Conservation (phyloP, 2,888 invertebrate genomes). For the Limenitis camilla region DNA sequence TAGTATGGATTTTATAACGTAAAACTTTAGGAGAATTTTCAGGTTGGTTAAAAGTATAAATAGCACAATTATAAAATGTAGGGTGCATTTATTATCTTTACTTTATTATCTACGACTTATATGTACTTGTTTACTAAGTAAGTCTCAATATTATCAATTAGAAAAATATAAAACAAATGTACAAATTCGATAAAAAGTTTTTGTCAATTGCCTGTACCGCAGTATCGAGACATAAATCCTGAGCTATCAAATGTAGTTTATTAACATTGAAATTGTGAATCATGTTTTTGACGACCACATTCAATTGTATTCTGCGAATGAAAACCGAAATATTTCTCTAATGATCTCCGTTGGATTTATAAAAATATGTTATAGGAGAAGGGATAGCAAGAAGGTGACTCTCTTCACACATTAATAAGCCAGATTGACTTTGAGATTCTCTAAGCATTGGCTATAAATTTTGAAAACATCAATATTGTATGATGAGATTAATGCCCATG, state of each 20-base stretch:
- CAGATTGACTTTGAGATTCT: conserved; percentile 64
- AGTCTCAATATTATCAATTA: background rate
- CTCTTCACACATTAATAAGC: conserved; percentile 72
- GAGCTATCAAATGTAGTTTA: conserved; percentile 20
- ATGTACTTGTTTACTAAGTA: too few species aligned
- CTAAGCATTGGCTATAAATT: conserved; percentile 64
- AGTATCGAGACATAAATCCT: conserved; percentile 4
- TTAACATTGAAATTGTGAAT: conserved; percentile 57
- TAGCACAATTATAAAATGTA: too few species aligned
- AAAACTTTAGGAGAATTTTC: too few species aligned
- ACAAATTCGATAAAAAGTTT: background rate
- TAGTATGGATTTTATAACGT: too few species aligned
- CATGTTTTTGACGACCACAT: conserved; percentile 64
- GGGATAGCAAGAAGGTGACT: conserved; percentile 56
- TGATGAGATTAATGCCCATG: conserved; percentile 72
- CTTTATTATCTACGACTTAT: too few species aligned
- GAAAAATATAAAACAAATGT: background rate
- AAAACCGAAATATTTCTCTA: conserved; percentile 60
- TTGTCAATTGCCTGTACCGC: conserved; percentile 5
- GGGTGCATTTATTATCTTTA: too few species aligned
- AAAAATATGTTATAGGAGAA: conserved; percentile 57
- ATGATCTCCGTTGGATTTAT: conserved; percentile 56
- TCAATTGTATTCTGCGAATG: conserved; percentile 68
- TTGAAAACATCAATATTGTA: conserved; percentile 70
- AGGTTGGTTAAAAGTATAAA: too few species aligned